These are phyloP conservation scores for Alca torda DNA, from an alignment of 2,797 vertebrate species.

Conservation along the genomic window DNA sequence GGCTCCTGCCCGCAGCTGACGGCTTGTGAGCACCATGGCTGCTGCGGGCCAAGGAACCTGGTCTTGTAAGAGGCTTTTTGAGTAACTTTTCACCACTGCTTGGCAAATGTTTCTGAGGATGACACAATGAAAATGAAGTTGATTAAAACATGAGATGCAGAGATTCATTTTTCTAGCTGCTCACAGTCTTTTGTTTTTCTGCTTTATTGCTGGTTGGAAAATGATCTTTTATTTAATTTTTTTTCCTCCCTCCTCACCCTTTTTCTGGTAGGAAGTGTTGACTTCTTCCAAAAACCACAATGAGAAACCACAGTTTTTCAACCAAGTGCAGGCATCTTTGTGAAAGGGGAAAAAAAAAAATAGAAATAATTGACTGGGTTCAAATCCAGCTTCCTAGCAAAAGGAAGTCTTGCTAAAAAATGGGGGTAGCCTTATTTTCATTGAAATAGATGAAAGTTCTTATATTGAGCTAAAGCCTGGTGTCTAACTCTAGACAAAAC, in stretches of 20 bases:
- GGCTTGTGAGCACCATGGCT: background rate
- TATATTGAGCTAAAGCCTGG: background rate
- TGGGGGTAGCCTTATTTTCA: background rate
- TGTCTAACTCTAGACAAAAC: background rate
- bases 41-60: background rate
- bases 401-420: background rate
- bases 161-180: background rate
- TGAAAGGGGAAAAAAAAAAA: background rate
- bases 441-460: background rate
- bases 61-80: background rate
- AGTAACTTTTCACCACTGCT: background rate
- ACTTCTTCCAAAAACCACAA: background rate
- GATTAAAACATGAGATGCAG: background rate
- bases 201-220: background rate
- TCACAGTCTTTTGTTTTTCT: background rate
- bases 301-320: background rate
- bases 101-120: background rate
- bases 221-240: background rate
- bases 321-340: background rate
- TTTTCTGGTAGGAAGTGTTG: background rate
- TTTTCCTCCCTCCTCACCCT: background rate
- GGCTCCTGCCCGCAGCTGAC: background rate
- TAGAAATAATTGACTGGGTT: background rate
- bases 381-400: background rate
- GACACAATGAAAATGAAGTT: background rate